Conservation (phyloP, 1,140 invertebrate species). For the Steinernema feltiae region DNA sequence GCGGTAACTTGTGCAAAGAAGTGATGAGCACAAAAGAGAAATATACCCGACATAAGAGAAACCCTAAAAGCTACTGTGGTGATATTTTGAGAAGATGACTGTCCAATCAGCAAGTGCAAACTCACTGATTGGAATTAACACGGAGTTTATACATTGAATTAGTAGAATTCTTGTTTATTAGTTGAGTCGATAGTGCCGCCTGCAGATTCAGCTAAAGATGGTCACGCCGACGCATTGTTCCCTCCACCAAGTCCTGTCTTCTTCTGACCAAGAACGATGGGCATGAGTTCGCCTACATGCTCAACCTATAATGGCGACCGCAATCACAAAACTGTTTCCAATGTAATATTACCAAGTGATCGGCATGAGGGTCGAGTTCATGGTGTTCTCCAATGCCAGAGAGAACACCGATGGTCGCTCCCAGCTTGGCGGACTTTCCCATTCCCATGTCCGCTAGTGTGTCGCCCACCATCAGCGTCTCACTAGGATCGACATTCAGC, state of each 20-base stretch:
- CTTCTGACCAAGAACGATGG: constrained; percentile 36
- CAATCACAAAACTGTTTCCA: too few species aligned
- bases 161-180: background rate
- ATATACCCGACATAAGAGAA: background rate
- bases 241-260: background rate
- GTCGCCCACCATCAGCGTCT: constrained; percentile 62
- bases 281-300: constrained; percentile 49
- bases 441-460: constrained; percentile 61
- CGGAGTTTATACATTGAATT: too few species aligned
- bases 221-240: background rate
- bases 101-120: too few species aligned
- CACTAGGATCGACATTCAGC: constrained; percentile 58
- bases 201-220: background rate
- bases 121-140: too few species aligned
- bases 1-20: background rate
- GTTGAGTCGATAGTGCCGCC: background rate
- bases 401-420: constrained; percentile 61
- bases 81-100: background rate
- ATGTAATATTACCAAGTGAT: constrained; percentile 43
- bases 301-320: constrained; percentile 41
- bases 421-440: constrained; percentile 60
- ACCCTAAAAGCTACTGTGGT: background rate
- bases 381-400: constrained; percentile 54
- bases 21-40: background rate
- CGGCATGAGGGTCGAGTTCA: constrained; percentile 50